A percentile compares a stretch with the other conserved stretches of the same genome.
Conservation (phyloP, 2,797 vertebrate species). For the Heteromormyrus szaboi region DNA sequence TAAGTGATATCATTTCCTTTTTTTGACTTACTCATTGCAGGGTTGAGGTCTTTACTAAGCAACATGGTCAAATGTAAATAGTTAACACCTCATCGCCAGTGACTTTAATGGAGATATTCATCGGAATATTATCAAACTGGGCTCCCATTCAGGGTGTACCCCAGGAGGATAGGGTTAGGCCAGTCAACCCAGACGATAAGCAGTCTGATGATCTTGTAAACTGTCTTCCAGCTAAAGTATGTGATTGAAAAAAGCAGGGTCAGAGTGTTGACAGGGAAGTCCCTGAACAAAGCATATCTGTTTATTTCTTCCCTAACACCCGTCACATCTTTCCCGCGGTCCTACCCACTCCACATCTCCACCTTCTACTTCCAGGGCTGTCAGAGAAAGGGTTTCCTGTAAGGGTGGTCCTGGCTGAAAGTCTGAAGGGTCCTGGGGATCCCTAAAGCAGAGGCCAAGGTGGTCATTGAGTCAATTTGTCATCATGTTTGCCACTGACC, state of each 20-base stretch:
- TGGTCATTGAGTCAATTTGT: conserved; percentile 4
- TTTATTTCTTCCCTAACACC: background rate
- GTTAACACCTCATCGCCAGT: background rate
- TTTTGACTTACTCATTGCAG: background rate
- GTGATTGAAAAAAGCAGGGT: background rate
- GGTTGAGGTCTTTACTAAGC: background rate
- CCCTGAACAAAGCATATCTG: background rate
- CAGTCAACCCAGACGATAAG: background rate
- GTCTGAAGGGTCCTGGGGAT: background rate
- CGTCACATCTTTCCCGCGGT: background rate
- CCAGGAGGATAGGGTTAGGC: background rate
- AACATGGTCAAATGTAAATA: background rate
- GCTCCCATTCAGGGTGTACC: background rate
- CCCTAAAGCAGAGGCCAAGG: background rate
- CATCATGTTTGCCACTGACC: background rate
- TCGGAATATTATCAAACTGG: background rate
- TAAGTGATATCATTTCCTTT: background rate
- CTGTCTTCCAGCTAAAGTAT: background rate
- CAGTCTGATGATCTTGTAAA: background rate
- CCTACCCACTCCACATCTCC: background rate
- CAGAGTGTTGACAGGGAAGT: background rate
- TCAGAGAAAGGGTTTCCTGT: background rate
- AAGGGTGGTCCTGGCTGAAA: background rate
- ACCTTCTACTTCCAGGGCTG: background rate
- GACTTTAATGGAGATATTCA: background rate